A percentile compares a stretch with the other conserved stretches of the same genome.
phyloP scores from a whole-genome alignment of 2,888 invertebrate species.

The Habrosyne pyritoides region DNA sequence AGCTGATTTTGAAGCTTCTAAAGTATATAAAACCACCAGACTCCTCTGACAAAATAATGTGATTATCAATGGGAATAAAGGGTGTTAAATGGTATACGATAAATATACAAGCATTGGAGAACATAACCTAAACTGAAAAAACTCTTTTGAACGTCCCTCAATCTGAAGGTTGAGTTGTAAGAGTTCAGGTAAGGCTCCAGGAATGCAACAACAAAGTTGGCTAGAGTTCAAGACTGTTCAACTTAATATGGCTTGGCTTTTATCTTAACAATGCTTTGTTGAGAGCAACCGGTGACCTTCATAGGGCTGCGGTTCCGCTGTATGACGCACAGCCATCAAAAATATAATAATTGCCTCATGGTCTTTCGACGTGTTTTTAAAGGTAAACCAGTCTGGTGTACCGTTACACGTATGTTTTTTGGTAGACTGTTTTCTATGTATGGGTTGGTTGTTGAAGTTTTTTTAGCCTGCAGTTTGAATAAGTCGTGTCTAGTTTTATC shows the following conservation, averaged over 20 bases:
- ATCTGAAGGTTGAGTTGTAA: no score
- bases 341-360: constrained; percentile 15
- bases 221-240: neutral
- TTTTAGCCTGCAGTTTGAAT: constrained; percentile 4
- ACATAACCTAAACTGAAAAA: no score
- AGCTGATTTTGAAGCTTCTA: no score
- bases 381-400: constrained; percentile 16
- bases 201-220: neutral
- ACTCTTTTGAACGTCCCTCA: no score
- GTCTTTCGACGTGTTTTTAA: constrained; percentile 14
- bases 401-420: constrained; percentile 13
- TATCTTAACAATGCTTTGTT: neutral
- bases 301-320: constrained; percentile 27
- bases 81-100: no score
- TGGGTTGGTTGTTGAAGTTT: constrained; percentile 1
- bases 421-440: constrained; percentile 1
- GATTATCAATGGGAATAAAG: no score
- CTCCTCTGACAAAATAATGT: no score
- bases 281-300: constrained; percentile 22
- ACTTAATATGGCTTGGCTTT: neutral
- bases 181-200: neutral
- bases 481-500: neutral
- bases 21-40: no score
- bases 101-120: no score
- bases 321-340: constrained; percentile 28